Evolutionary conservation across 37 sponge, comb jelly and placozoan species (phyloP), one percentile per base, ranked within the genome.

Genomic region (Ianthella basta): DNA sequence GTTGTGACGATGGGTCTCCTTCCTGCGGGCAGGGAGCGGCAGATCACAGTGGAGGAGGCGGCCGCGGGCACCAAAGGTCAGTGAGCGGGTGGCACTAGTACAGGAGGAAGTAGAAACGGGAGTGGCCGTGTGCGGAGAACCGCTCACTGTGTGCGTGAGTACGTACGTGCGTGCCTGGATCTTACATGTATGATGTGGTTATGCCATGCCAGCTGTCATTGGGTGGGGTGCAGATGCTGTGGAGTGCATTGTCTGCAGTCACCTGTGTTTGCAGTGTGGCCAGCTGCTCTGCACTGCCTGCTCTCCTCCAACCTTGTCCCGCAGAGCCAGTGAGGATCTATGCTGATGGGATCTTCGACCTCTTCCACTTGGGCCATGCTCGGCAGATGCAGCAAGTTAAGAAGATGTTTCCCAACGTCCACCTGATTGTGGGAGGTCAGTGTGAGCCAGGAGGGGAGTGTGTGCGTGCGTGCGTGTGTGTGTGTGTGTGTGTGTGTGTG

Each of bases 281-380:
- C n/a, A n/a, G n/a, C n/a, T n/a, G n/a, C n/a, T n/a, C n/a, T n/a
- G n/a, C n/a, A n/a, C n/a, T n/a, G n/a, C n/a, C n/a, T n/a, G n/a
- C n/a, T n/a, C n/a, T n/a, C n/a, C n/a, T n/a, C n/a, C n/a, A n/a
- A n/a, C n/a, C n/a, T 38, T 15, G 15, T 75, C 21, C 60, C 30
- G 15, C 63, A 86, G 91, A 94, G 30, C 89, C 91, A 16, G 91
- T 91, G 19, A 75, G 99, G 32, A 90, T 99, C 27, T 99, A 96
- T 85, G 92, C 96, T 23, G 99, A 99, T 91, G 99, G 99, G 5
- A 89, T 99, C 23, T 99, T 97, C 86, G 99, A 99, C 69, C 29
- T 99, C 67, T 99, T 99, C 60, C 99, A 99, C 66, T 68, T 81
- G 33, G 99, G 99, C 8, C 99, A 99, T 83, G 94, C 94, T 37